phyloP scores from a whole-genome alignment of 2,888 invertebrate species.

The Cryptophagus acutangulus region DNA sequence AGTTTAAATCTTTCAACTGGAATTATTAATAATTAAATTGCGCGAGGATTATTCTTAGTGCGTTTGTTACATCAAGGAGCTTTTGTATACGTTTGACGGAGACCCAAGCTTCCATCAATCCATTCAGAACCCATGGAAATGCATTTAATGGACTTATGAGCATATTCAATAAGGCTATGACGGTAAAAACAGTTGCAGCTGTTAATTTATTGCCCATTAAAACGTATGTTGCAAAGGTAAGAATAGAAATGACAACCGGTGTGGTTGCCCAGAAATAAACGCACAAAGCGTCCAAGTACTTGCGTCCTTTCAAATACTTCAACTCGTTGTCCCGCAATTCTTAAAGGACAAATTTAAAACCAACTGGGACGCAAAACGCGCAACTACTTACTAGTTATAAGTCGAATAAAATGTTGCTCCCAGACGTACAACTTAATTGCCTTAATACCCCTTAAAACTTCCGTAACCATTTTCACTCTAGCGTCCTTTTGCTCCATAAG shows the following conservation, averaged over 20 bases:
- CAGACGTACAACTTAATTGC: slow-evolving; percentile 90
- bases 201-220: slow-evolving; percentile 72
- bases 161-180: slow-evolving; percentile 92
- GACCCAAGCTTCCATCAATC: slow-evolving; percentile 92
- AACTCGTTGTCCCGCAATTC: slow-evolving; percentile 68
- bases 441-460: slow-evolving; percentile 81
- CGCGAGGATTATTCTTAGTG: too few species aligned
- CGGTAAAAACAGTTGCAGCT: slow-evolving; percentile 90
- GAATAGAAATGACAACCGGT: slow-evolving; percentile 81
- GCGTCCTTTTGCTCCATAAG: slow-evolving; percentile 90
- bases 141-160: slow-evolving; percentile 93
- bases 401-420: slow-evolving; percentile 80
- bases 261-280: slow-evolving; percentile 99
- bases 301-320: slow-evolving; percentile 73
- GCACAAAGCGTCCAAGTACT: slow-evolving; percentile 95
- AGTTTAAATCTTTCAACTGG: slow-evolving; percentile 60
- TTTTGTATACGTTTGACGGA: slow-evolving; percentile 83
- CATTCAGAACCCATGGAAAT: slow-evolving; percentile 98
- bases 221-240: slow-evolving; percentile 77
- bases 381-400: slow-evolving; percentile 58
- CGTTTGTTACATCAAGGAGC: slow-evolving; percentile 71
- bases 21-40: slow-evolving; percentile 24
- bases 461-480: slow-evolving; percentile 81
- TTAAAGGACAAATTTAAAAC: slow-evolving; percentile 37
- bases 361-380: background rate